Evolutionary conservation across 1,140 invertebrate genomes (phyloP), one percentile per base, ranked within the genome.

Genomic region (Arion vulgaris): DNA sequence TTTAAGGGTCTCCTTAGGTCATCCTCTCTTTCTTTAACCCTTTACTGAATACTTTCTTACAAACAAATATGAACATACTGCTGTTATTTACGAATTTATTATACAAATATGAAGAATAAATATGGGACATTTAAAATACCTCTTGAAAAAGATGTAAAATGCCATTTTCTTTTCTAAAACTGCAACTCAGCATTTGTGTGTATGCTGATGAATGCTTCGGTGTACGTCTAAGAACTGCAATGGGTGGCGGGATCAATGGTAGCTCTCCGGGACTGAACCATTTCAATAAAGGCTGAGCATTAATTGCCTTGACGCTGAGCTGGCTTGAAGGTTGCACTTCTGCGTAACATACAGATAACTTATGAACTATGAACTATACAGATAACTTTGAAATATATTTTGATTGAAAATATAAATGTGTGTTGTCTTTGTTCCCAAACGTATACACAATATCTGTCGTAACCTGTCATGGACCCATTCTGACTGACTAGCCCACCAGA

Each of bases 191-290:
- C 76, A 28, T 26, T 0, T 26, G 34, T 5, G 15, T 23, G 19
- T 51, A 26, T 11, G 11, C n/a, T 2, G 57, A 68, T 0, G 32
- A 13, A 34, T 7, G 7, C 36, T 15, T n/a, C 4, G 28, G 15
- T 2, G 2, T 7, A 26, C 39, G 32, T n/a, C 23, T 62, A 17
- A 78, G 57, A 23, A 78, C 62, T 28, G 13, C 38, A 9, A 78
- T 0, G 0, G 76, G 53, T 41, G 28, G 28, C 9, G 76, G 76
- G n/a, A 17, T 38, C 9, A 38, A 2, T 7, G 76, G 76, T 39
- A 78, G 76, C 45, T 78, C 76, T n/a, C 32, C 34, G 5, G 76
- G 76, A 1, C 7, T 5, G 5, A 66, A 51, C 76, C 76, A 78
- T n/a, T 38, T 62, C 17, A 39, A 49, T 57, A 78, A 34, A 9